Conservation (phyloP, 2,888 invertebrate genomes). For the Caenorhabditis sp. region DNA sequence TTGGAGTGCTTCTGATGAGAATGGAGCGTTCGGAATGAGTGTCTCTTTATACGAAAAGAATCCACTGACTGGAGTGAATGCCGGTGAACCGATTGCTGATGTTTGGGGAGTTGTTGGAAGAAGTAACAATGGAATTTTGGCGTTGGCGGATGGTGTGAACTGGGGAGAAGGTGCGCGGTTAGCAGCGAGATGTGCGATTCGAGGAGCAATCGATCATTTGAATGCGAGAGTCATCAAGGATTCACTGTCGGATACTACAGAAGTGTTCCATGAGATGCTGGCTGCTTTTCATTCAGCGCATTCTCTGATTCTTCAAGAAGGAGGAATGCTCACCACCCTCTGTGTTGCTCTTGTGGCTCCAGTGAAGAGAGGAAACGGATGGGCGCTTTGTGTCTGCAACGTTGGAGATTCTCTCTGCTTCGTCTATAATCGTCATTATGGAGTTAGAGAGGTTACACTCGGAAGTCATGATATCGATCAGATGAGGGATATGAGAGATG, state of each 20-base stretch:
- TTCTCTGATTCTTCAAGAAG: conserved; percentile 90
- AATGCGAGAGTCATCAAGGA: conserved; percentile 84
- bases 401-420: conserved; percentile 94
- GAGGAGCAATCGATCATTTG: conserved; percentile 91
- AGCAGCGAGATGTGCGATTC: conserved; percentile 87
- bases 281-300: conserved; percentile 92
- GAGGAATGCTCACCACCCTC: conserved; percentile 90
- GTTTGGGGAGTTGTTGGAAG: conserved; percentile 89
- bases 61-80: conserved; percentile 88
- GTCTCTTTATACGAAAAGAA: conserved; percentile 91
- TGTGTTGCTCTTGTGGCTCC: conserved; percentile 89
- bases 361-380: conserved; percentile 82
- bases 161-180: conserved; percentile 91
- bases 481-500: conserved; percentile 93
- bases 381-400: conserved; percentile 91
- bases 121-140: conserved; percentile 89
- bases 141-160: conserved; percentile 93
- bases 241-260: conserved; percentile 83
- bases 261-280: conserved; percentile 89
- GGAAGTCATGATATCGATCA: conserved; percentile 90
- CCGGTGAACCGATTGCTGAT: conserved; percentile 90
- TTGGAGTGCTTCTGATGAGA: conserved; percentile 86
- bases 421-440: conserved; percentile 89
- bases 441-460: conserved; percentile 88
- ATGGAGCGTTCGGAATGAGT: conserved; percentile 88